Conservation (phyloP, 2,888 invertebrate species). For the Lissocephala sabroskyi region DNA sequence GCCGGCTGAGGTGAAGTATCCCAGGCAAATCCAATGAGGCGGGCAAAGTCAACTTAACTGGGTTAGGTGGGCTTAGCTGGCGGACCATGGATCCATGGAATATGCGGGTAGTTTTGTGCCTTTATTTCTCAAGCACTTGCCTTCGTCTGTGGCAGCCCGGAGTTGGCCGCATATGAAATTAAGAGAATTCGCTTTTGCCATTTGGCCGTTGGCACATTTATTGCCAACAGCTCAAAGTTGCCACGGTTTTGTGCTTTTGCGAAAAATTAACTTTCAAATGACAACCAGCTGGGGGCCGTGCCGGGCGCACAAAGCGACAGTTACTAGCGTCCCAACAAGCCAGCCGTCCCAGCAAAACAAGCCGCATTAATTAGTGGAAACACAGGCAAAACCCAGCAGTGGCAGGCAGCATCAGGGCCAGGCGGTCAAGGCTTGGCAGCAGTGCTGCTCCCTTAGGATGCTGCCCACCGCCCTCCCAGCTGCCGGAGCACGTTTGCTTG, state of each 20-base stretch:
- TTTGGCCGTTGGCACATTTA: neutral
- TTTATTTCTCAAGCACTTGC: too few relatives aligned
- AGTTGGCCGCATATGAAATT: too few relatives aligned
- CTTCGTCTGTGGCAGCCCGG: too few relatives aligned
- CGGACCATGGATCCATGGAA: too few relatives aligned
- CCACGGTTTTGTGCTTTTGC: neutral
- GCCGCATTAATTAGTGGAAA: slow-evolving; percentile 61
- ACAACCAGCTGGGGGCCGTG: too few relatives aligned
- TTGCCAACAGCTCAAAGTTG: neutral
- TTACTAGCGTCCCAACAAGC: neutral
- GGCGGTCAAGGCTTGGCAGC: slow-evolving; percentile 27
- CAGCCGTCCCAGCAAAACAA: slow-evolving; percentile 37
- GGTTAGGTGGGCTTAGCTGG: too few relatives aligned
- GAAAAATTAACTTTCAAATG: neutral
- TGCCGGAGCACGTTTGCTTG: slow-evolving; percentile 7
- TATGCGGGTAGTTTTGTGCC: too few relatives aligned
- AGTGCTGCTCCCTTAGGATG: neutral
- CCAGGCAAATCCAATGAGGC: too few relatives aligned
- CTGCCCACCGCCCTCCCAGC: slow-evolving; percentile 12
- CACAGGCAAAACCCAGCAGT: neutral
- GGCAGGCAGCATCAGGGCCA: neutral
- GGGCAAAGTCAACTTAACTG: too few relatives aligned
- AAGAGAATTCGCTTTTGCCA: slow-evolving; percentile 9
- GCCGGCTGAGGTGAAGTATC: too few relatives aligned
- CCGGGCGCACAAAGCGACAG: neutral